Conservation (phyloP, 2,113 vertebrate genomes). For the Nanorana parkeri region DNA sequence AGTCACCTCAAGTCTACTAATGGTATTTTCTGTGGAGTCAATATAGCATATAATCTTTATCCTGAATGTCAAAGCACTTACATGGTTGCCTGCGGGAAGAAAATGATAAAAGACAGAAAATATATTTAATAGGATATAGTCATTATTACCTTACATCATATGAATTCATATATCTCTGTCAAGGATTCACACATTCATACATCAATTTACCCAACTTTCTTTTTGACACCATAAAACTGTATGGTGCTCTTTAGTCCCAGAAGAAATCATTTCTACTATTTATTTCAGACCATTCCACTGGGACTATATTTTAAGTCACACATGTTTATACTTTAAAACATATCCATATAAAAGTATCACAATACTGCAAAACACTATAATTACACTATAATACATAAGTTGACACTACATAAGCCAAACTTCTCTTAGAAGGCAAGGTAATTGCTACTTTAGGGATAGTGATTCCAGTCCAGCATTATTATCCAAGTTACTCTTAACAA, state of each 20-base stretch:
- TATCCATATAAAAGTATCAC: no score
- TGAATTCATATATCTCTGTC: neutral
- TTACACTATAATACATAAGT: constrained; percentile 16
- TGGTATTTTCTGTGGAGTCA: no score
- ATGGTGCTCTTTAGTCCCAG: neutral
- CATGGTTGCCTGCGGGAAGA: no score
- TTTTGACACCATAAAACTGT: constrained; percentile 2
- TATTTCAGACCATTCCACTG: neutral
- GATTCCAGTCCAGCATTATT: constrained; percentile 73
- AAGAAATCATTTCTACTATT: neutral
- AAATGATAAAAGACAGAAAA: neutral
- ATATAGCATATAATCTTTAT: no score
- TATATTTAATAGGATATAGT: neutral
- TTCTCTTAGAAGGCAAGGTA: constrained; percentile 25
- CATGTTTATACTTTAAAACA: no score
- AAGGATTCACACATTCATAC: neutral
- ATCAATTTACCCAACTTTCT: constrained; percentile 11
- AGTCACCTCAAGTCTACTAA: no score
- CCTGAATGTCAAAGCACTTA: no score
- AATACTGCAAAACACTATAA: no score
- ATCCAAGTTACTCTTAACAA: constrained; percentile 72
- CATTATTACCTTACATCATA: neutral
- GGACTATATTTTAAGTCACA: neutral
- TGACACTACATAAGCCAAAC: constrained; percentile 32
- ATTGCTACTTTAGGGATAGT: constrained; percentile 63